Evolutionary conservation across 2,113 vertebrate species (phyloP).

Genomic region (Rhinogobius similis): DNA sequence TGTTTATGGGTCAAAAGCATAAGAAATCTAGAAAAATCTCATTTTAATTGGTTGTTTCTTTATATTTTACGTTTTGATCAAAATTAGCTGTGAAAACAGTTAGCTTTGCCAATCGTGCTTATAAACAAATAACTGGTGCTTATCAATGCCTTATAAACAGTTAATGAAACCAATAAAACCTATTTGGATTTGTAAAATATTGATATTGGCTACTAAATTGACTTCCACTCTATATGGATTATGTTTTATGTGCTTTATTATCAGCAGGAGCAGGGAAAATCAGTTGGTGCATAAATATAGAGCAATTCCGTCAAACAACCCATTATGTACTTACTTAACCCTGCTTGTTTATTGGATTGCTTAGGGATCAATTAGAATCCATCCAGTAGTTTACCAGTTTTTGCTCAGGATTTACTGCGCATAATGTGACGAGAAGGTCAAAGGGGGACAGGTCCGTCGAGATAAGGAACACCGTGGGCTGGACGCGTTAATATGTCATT

Average conservation of each 20-base stretch:
- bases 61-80: no score
- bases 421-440: slow-evolving; percentile 35
- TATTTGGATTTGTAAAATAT: no score
- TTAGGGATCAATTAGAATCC: slow-evolving; percentile 41
- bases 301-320: slow-evolving; percentile 22
- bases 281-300: slow-evolving; percentile 18
- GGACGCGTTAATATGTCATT: slow-evolving; percentile 27
- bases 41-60: no score
- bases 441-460: slow-evolving; percentile 6
- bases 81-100: no score
- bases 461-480: slow-evolving; percentile 8
- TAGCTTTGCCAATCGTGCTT: no score
- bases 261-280: neutral
- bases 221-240: no score
- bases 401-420: slow-evolving; percentile 41
- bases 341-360: slow-evolving; percentile 33
- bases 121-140: no score
- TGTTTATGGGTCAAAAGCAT: no score
- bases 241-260: neutral
- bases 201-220: no score
- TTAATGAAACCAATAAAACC: no score
- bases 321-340: slow-evolving; percentile 28
- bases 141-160: no score
- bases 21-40: no score
- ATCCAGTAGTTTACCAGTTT: slow-evolving; percentile 47